A percentile compares a stretch with the other conserved stretches of the same genome.
phyloP scores from a whole-genome alignment of 2,113 vertebrate species.

The Phalacrocorax carbo region DNA sequence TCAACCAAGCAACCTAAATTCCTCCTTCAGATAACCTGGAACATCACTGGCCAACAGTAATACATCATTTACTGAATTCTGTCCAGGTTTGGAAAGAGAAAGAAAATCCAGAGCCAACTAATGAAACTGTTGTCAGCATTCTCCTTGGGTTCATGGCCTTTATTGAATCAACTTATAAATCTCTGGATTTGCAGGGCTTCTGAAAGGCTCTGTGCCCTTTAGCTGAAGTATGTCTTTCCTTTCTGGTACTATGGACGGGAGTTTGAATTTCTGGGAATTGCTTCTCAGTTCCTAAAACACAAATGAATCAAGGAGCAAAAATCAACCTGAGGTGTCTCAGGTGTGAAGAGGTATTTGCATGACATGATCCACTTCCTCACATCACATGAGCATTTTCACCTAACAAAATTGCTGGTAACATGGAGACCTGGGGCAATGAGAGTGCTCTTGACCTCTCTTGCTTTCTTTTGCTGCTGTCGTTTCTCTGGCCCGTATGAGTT shows the following conservation, averaged over 20 bases:
- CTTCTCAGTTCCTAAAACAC: neutral
- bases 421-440: neutral
- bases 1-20: neutral
- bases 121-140: slow-evolving; percentile 34
- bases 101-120: slow-evolving; percentile 32
- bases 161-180: neutral
- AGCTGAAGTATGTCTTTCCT: neutral
- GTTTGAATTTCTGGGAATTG: neutral
- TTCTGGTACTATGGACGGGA: neutral
- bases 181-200: neutral
- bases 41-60: neutral
- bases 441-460: neutral
- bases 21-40: slow-evolving; percentile 29
- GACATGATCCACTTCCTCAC: neutral
- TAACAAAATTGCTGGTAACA: neutral
- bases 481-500: neutral
- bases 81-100: slow-evolving; percentile 20
- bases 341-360: neutral
- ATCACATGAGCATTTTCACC: neutral
- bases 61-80: neutral
- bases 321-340: neutral
- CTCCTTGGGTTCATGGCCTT: neutral
- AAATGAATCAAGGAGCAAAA: neutral
- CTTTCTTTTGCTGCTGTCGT: neutral
- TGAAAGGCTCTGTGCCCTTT: slow-evolving; percentile 7